phyloP scores from a whole-genome alignment of 2,888 invertebrate genomes.

The Ectobius pallidus region DNA sequence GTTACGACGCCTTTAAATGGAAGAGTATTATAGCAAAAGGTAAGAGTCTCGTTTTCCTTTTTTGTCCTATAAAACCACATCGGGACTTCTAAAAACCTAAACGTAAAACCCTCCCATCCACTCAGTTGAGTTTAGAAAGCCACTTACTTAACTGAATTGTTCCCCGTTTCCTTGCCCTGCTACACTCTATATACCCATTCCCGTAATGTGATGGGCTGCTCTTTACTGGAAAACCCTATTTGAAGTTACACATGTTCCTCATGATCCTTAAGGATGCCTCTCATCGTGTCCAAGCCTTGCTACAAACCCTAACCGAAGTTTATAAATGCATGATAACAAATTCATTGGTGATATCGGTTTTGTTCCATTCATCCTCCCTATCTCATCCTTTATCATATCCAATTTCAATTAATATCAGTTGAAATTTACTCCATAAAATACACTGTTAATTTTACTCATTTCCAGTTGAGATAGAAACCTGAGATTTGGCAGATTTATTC shows the following conservation, averaged over 20 bases:
- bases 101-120: conserved; percentile 14
- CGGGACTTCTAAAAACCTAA: conserved; percentile 12
- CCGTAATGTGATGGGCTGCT: conserved; percentile 36
- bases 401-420: not conserved
- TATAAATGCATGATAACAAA: not conserved
- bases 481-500: too few species aligned
- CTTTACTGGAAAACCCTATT: conserved; percentile 13
- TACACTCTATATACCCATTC: conserved; percentile 18
- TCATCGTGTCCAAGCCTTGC: not conserved
- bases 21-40: conserved; percentile 12
- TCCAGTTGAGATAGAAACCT: too few species aligned
- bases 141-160: conserved; percentile 44
- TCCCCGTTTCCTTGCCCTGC: conserved; percentile 30
- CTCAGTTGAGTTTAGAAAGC: conserved; percentile 26
- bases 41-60: conserved; percentile 9
- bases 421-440: too few species aligned
- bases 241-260: conserved; percentile 20
- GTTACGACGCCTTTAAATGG: conserved; percentile 2
- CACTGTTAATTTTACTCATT: too few species aligned
- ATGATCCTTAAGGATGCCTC: not conserved
- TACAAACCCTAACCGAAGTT: not conserved
- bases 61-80: conserved; percentile 22
- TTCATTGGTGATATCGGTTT: not conserved
- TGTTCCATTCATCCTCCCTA: not conserved
- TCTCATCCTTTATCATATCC: not conserved